Conservation (phyloP, 2,888 invertebrate species). For the Volucella zonaria region DNA sequence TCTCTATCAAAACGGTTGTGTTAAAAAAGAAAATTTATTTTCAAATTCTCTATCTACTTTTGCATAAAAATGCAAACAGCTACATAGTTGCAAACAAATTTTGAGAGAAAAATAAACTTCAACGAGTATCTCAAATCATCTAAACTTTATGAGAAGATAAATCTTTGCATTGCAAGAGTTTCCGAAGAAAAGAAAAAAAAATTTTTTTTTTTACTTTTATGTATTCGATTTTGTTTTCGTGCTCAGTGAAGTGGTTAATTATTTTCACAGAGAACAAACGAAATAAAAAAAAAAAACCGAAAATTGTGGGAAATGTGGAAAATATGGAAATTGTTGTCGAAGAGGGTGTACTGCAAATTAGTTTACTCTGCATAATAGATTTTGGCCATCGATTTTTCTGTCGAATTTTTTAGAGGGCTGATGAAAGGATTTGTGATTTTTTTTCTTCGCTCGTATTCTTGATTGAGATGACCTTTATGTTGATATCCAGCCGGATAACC, state of each 20-base stretch:
- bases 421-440: constrained; percentile 28
- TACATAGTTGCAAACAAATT: neutral
- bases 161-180: constrained; percentile 6
- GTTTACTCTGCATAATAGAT: constrained; percentile 57
- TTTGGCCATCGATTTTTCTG: constrained; percentile 68
- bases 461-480: neutral
- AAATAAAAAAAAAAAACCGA: constrained; percentile 20
- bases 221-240: constrained; percentile 58
- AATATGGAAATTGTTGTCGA: constrained; percentile 46
- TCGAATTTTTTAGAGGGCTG: constrained; percentile 52
- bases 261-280: constrained; percentile 37
- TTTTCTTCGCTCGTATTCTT: neutral
- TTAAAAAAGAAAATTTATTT: constrained; percentile 18
- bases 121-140: neutral
- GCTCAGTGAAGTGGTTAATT: constrained; percentile 62
- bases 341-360: constrained; percentile 45
- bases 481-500: no score
- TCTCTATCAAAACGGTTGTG: constrained; percentile 52
- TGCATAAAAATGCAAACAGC: neutral
- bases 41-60: constrained; percentile 9
- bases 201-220: constrained; percentile 34
- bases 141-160: constrained; percentile 5
- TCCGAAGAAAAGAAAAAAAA: neutral
- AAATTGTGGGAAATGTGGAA: constrained; percentile 18
- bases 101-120: neutral